These are phyloP conservation scores for Plutella xylostella DNA, from an alignment of 2,888 invertebrate species.

Conservation along the genomic window DNA sequence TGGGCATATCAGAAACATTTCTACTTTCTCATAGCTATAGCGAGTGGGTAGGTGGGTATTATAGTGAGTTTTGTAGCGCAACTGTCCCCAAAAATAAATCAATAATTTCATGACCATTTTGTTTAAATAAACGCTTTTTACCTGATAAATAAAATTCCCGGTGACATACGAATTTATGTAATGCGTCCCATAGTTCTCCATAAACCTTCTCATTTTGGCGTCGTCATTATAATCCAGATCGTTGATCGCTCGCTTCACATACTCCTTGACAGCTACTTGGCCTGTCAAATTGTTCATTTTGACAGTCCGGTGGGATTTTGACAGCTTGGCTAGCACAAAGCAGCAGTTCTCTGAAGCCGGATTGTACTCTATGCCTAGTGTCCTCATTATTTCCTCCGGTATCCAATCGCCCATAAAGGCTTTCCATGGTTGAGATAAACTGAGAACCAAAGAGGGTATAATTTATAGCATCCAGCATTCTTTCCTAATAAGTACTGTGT, in stretches of 20 bases:
- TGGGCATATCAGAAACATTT: too few relatives aligned
- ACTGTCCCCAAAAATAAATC: too few relatives aligned
- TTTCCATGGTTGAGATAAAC: constrained; percentile 88
- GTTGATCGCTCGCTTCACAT: constrained; percentile 73
- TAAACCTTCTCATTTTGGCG: constrained; percentile 79
- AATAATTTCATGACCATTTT: too few relatives aligned
- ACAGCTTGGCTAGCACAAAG: constrained; percentile 75
- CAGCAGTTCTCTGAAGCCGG: constrained; percentile 77
- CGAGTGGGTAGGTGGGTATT: too few relatives aligned
- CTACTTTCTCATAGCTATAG: too few relatives aligned
- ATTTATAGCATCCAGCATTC: too few relatives aligned
- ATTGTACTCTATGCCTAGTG: constrained; percentile 80
- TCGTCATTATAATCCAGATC: constrained; percentile 75
- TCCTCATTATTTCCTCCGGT: constrained; percentile 80
- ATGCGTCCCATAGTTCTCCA: constrained; percentile 87
- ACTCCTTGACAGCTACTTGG: constrained; percentile 72
- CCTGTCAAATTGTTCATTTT: constrained; percentile 70
- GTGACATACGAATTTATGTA: constrained; percentile 88
- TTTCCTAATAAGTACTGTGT: too few relatives aligned
- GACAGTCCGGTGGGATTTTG: constrained; percentile 76
- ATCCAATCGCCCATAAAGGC: constrained; percentile 91
- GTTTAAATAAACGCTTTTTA: too few relatives aligned
- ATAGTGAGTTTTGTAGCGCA: too few relatives aligned
- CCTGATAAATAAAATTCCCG: constrained; percentile 91
- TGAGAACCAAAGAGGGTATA: too few relatives aligned